These are phyloP conservation scores for Limnodromus scolopaceus DNA, from an alignment of 2,797 vertebrate genomes.

Conservation along the genomic window DNA sequence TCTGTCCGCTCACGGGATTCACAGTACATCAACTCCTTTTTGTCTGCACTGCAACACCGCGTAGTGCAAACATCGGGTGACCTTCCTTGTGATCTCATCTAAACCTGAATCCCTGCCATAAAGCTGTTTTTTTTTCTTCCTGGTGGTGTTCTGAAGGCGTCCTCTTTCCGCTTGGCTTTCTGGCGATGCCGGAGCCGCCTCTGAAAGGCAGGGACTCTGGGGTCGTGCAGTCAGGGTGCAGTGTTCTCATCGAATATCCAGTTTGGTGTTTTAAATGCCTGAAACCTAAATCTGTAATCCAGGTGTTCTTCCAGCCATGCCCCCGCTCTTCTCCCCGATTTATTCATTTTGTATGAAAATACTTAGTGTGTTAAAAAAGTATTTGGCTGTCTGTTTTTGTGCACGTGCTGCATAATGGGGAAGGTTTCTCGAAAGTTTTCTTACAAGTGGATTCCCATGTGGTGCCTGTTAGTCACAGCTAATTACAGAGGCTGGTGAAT, in stretches of 20 bases:
- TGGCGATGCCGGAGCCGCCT: background rate
- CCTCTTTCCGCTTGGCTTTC: constrained; percentile 1
- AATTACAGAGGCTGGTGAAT: constrained; percentile 69
- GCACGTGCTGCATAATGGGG: background rate
- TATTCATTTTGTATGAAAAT: background rate
- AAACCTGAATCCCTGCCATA: background rate
- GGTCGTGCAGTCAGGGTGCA: background rate
- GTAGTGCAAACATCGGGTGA: constrained; percentile 35
- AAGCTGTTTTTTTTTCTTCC: background rate
- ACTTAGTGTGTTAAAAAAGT: background rate
- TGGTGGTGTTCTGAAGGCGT: background rate
- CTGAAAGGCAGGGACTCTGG: background rate
- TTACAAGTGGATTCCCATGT: constrained; percentile 70
- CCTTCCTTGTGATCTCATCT: constrained; percentile 47
- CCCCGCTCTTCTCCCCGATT: background rate
- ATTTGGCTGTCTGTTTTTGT: background rate
- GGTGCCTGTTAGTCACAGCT: constrained; percentile 76
- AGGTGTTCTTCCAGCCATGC: background rate
- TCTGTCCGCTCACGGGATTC: background rate
- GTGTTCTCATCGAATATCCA: background rate
- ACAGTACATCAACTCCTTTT: background rate
- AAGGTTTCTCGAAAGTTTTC: constrained; percentile 56
- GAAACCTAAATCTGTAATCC: background rate
- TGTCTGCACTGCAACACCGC: background rate
- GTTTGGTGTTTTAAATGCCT: background rate